Base-by-base conservation (phyloP, 2,113 vertebrate species). In the Oryzias melastigma region DNA sequence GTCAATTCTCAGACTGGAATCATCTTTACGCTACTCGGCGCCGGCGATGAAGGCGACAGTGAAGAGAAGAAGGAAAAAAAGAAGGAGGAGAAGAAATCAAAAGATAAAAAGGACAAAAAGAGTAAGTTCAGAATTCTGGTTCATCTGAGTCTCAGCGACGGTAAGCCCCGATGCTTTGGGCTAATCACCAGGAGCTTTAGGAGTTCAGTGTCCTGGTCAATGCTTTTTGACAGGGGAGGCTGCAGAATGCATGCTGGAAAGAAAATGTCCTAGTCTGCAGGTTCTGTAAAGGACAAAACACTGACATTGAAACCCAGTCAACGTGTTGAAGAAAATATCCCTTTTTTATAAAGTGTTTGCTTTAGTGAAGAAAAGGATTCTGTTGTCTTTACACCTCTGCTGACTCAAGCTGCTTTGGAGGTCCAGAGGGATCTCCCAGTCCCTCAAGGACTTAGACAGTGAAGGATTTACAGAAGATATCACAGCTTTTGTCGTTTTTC, bases 1-100 rank as follows among this genome's bases (percentile, higher is more conserved):
- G 85, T 96, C 43, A 98, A 98, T 88, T 99, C 97, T 71, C 97
- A 98, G 84, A 98, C 95, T 71, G 97, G 97, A 85, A 98, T 98
- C 73, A 99, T 99, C 76, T 98, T 97, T 80, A 95, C 93, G 7
- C 93, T 99, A 79, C 95, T 99, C 15, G 95, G 95, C 17, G 93
- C 92, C 60, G 86, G 92, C 78, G 93, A 94, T 20, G 95, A 97
- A 5, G 93, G 92, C 6, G 93, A 94, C 13, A 90, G 90, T 24
- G 93, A 96, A 50, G 93, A 85, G 10, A 85, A 84, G 69, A 83
- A 71, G 7, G 55, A 84, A 4, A 85, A 84, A 40, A 82, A 81
- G 51, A 81, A 87, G 12, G 78, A 83, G n/a, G 72, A 87, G 54
- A 48, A 55, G 66, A 88, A 80, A 53, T 70, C 71, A 42, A 88